Percentiles rank a stretch among this genome's conserved stretches.
Evolutionary conservation across 2,888 invertebrate genomes (phyloP).

Genomic region (Melieria picta): DNA sequence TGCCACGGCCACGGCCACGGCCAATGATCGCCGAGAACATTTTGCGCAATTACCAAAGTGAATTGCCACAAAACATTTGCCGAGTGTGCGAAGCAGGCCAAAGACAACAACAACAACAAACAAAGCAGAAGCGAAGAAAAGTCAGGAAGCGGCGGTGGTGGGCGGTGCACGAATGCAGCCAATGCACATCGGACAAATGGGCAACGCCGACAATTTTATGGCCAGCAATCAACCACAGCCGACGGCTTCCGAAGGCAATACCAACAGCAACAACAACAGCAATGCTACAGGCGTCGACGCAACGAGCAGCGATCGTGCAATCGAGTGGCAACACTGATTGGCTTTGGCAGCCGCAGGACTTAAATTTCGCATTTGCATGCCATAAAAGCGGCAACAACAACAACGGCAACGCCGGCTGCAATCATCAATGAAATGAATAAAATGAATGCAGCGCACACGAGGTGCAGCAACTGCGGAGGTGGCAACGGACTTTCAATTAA

Average conservation of each 20-base stretch:
- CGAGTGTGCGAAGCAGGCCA: constrained; percentile 39
- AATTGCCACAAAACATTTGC: constrained; percentile 31
- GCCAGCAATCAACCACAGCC: constrained; percentile 13
- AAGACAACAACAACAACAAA: constrained; percentile 12
- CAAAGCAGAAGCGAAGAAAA: constrained; percentile 6
- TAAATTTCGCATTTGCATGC: constrained; percentile 36
- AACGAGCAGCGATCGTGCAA: neutral
- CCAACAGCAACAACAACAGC: neutral
- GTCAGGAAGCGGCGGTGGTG: constrained; percentile 12
- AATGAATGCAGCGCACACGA: neutral
- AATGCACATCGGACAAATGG: constrained; percentile 12
- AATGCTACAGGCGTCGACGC: too few species aligned
- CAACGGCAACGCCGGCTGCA: constrained; percentile 1
- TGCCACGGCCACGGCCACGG: too few species aligned
- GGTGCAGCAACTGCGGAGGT: too few species aligned
- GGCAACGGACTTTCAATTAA: constrained; percentile 4
- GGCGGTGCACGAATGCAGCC: constrained; percentile 4
- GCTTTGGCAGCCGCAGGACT: constrained; percentile 32
- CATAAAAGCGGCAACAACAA: constrained; percentile 32
- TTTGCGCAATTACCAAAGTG: constrained; percentile 46
- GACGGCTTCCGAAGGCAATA: constrained; percentile 8
- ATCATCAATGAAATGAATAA: constrained; percentile 31
- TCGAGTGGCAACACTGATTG: constrained; percentile 23
- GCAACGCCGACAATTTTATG: constrained; percentile 10
- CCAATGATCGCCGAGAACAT: constrained; percentile 27